Conservation (phyloP, 1,140 invertebrate species). For the Thalassaphorura encarpata region DNA sequence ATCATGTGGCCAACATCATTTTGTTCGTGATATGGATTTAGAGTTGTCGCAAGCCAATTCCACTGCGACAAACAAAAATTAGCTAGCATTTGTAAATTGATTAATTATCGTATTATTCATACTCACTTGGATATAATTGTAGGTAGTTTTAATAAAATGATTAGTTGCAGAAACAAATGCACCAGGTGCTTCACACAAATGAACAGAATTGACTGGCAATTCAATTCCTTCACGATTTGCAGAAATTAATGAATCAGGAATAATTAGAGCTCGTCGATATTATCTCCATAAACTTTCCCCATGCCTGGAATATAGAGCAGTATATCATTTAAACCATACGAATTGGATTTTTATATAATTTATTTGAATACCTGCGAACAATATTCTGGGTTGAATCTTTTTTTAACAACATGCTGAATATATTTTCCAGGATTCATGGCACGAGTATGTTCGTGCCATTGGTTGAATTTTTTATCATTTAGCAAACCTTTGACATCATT, state of each 20-base stretch:
- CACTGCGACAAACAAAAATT: too few species aligned
- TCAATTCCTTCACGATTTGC: not conserved
- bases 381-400: conserved; percentile 58
- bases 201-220: conserved; percentile 55
- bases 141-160: conserved; percentile 56
- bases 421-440: conserved; percentile 55
- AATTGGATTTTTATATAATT: not conserved
- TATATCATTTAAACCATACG: conserved; percentile 7
- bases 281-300: conserved; percentile 67
- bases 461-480: conserved; percentile 50
- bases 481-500: conserved; percentile 68
- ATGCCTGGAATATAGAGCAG: conserved; percentile 75
- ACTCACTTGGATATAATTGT: not conserved
- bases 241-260: not conserved
- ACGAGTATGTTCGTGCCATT: not conserved
- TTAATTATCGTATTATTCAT: too few species aligned
- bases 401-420: conserved; percentile 51
- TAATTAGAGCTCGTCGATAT: conserved; percentile 53
- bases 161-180: conserved; percentile 82
- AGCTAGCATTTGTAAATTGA: too few species aligned
- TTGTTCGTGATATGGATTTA: conserved; percentile 87
- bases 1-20: conserved; percentile 63
- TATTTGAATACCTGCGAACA: conserved; percentile 52
- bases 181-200: conserved; percentile 92
- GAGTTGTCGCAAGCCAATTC: conserved; percentile 71